Evolutionary conservation across 1,140 invertebrate genomes (phyloP).

Genomic region (Coelopa frigida): DNA sequence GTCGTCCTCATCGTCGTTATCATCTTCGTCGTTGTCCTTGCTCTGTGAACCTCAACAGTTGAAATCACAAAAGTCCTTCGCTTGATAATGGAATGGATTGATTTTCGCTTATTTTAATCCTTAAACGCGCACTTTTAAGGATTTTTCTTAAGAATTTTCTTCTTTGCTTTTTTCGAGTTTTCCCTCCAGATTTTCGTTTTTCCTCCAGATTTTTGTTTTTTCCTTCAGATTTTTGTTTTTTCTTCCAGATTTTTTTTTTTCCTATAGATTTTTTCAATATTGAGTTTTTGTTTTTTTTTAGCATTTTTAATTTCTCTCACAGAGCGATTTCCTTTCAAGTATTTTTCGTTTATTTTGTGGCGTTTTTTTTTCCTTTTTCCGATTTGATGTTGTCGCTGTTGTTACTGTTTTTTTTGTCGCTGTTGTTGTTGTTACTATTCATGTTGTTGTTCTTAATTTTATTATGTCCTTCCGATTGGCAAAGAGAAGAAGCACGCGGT

Average conservation of each 20-base stretch:
- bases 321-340: too few species aligned
- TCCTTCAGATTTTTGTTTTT: not conserved
- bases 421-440: too few species aligned
- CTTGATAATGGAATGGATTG: constrained; percentile 39
- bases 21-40: not conserved
- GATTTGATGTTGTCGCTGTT: too few species aligned
- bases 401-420: too few species aligned
- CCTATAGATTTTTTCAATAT: not conserved
- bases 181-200: not conserved
- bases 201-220: not conserved
- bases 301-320: too few species aligned
- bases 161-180: not conserved
- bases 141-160: constrained; percentile 9
- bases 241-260: not conserved
- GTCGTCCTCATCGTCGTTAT: too few species aligned
- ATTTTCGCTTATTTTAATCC: constrained; percentile 26
- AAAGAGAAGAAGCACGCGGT: too few species aligned
- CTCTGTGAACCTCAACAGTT: constrained; percentile 40
- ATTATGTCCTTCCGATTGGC: too few species aligned
- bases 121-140: constrained; percentile 7
- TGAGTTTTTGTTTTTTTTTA: not conserved
- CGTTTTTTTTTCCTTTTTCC: too few species aligned
- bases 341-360: too few species aligned
- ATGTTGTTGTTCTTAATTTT: too few species aligned
- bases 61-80: constrained; percentile 36